These are phyloP conservation scores for Notechis scutatus DNA, from an alignment of 2,113 vertebrate genomes.

Conservation along the genomic window DNA sequence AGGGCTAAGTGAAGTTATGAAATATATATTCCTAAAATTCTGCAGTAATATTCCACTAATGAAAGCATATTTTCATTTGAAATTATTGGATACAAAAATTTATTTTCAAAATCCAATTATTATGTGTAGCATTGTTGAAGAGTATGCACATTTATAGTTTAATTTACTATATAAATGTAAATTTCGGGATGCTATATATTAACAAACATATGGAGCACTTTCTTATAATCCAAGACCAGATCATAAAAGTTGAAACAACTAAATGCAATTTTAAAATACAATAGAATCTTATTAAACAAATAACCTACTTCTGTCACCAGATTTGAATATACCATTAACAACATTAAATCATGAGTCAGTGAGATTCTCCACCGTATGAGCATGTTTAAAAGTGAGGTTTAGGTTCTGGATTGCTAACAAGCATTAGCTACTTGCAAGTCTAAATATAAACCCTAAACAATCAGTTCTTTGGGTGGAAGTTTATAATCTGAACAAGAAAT, in stretches of 20 bases:
- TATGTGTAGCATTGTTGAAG: not conserved
- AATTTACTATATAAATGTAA: not conserved
- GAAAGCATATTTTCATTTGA: not conserved
- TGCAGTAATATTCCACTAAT: conserved; percentile 10
- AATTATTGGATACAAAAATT: not conserved
- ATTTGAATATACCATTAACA: not conserved
- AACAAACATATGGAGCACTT: not conserved
- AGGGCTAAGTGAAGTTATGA: conserved; percentile 22
- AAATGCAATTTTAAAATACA: not conserved
- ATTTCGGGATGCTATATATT: not conserved
- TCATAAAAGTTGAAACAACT: not conserved
- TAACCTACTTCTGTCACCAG: not conserved
- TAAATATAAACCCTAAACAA: not conserved
- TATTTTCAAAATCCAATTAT: not conserved
- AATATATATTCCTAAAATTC: conserved; percentile 1
- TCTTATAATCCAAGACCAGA: not conserved
- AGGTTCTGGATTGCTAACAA: not conserved
- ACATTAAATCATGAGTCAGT: not conserved
- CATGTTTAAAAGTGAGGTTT: not conserved
- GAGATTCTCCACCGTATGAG: not conserved
- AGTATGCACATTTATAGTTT: not conserved
- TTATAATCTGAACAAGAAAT: not conserved
- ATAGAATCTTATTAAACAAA: not conserved
- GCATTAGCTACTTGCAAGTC: not conserved
- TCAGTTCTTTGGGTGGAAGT: not conserved